These are phyloP conservation scores for Vireo griseus DNA, from an alignment of 2,797 vertebrate species.

Conservation along the genomic window DNA sequence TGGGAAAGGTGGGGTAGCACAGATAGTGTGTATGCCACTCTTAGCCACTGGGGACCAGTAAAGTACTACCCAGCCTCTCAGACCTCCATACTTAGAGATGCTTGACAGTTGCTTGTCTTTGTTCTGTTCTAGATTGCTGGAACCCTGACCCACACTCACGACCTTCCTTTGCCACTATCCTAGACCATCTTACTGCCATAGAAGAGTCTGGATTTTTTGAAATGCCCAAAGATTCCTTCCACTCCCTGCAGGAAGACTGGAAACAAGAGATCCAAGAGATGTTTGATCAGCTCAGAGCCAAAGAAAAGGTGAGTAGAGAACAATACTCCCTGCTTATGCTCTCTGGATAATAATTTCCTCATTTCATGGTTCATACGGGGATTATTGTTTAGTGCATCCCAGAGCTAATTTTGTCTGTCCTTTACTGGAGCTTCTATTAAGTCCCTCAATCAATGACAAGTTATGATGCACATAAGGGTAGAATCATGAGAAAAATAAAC, in stretches of 20 bases:
- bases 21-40: not conserved
- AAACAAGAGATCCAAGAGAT: conserved; percentile 97
- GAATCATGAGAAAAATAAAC: not conserved
- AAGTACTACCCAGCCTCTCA: not conserved
- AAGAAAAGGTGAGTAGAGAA: conserved; percentile 86
- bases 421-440: not conserved
- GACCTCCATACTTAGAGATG: not conserved
- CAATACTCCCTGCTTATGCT: not conserved
- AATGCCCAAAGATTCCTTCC: conserved; percentile 96
- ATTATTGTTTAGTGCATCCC: not conserved
- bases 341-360: not conserved
- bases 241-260: conserved; percentile 97
- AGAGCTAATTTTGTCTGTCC: not conserved
- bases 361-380: not conserved
- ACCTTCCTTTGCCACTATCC: conserved; percentile 85
- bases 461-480: not conserved
- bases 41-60: conserved; percentile 56
- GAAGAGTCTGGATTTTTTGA: conserved; percentile 97
- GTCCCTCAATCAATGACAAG: fast-evolving
- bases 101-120: conserved; percentile 1
- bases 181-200: conserved; percentile 91
- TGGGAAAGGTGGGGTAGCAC: not conserved
- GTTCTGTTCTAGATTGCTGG: conserved; percentile 86
- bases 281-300: conserved; percentile 96
- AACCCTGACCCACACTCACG: conserved; percentile 88